Conservation (phyloP, 2,113 vertebrate species). For the Alouatta palliata region DNA sequence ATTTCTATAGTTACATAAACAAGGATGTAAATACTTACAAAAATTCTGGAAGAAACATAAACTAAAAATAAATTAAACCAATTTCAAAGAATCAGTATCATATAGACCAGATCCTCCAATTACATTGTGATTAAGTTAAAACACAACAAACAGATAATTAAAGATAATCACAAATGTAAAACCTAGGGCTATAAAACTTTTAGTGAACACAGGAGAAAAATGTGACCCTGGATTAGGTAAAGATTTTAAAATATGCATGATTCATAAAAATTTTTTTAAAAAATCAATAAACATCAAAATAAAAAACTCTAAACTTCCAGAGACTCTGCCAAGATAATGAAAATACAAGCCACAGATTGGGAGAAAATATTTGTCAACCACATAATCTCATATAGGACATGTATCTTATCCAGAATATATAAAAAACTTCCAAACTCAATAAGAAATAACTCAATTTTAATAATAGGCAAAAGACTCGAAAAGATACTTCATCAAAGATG, state of each 20-base stretch:
- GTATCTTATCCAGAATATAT: neutral
- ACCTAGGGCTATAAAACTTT: neutral
- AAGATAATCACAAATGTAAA: neutral
- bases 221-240: neutral
- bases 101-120: neutral
- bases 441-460: neutral
- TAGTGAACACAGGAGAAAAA: neutral
- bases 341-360: neutral
- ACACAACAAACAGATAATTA: neutral
- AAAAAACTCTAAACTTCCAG: neutral
- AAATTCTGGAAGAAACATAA: neutral
- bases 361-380: neutral
- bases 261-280: neutral
- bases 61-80: neutral
- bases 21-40: neutral
- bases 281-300: neutral
- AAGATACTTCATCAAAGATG: neutral
- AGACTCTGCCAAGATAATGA: slow-evolving; percentile 21
- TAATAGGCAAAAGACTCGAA: neutral
- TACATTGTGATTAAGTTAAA: neutral
- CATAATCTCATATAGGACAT: neutral
- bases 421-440: neutral
- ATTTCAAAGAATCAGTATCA: neutral
- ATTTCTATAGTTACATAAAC: neutral
- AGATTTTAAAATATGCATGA: neutral